These are phyloP conservation scores for Pherbina coryleti DNA, from an alignment of 2,888 invertebrate genomes.

Conservation along the genomic window DNA sequence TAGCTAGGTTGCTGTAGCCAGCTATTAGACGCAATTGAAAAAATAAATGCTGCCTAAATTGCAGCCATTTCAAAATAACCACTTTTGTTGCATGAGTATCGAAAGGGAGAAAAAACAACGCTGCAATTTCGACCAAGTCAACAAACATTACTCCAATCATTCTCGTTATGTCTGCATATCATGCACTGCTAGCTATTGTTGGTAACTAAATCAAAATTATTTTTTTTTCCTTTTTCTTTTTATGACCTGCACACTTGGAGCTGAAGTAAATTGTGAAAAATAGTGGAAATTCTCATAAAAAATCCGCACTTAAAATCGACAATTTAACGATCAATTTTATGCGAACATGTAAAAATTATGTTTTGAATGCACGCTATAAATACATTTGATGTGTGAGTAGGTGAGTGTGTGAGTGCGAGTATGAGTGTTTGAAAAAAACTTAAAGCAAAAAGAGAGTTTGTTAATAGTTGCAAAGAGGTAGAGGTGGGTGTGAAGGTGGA, in stretches of 20 bases:
- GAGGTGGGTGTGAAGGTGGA: background rate
- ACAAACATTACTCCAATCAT: too few species aligned
- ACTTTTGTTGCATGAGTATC: background rate
- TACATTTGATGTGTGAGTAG: background rate
- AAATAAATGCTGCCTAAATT: background rate
- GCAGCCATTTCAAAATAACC: slow-evolving; percentile 2
- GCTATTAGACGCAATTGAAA: slow-evolving; percentile 11
- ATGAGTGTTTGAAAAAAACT: background rate
- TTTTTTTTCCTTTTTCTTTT: background rate
- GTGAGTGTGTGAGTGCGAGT: background rate
- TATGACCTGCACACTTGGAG: background rate
- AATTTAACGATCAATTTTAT: slow-evolving; percentile 1
- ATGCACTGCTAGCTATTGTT: background rate
- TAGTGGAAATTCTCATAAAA: background rate
- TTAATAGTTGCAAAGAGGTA: too few species aligned
- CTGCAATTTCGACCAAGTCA: too few species aligned
- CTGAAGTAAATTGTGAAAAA: too few species aligned
- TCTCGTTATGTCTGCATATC: too few species aligned
- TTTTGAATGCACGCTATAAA: background rate
- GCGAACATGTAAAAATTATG: background rate
- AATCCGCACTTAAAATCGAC: background rate
- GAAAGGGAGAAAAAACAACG: too few species aligned
- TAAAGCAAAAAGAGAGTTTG: background rate
- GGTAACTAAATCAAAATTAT: background rate
- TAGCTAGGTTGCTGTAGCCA: background rate